phyloP scores from a whole-genome alignment of 2,113 vertebrate genomes.

The Gnathonemus longibarbis region DNA sequence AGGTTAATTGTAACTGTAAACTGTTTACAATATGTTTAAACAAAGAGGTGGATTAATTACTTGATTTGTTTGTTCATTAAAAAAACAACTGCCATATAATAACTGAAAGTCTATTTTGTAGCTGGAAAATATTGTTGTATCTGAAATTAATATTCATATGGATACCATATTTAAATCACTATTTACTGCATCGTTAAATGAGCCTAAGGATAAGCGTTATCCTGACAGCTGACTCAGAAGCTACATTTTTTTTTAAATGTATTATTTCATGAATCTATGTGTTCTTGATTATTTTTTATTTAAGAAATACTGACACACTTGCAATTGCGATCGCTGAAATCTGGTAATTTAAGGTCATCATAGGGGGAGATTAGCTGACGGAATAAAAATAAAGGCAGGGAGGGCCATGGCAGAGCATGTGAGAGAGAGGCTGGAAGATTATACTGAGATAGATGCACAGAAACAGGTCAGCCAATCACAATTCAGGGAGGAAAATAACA shows the following conservation, averaged over 20 bases:
- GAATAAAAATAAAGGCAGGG: constrained; percentile 32
- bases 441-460: constrained; percentile 47
- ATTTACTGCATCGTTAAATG: not conserved
- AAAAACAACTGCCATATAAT: not conserved
- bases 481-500: constrained; percentile 45
- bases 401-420: constrained; percentile 37
- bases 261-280: not conserved
- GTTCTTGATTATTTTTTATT: not conserved
- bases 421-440: constrained; percentile 26
- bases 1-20: not conserved
- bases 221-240: not conserved
- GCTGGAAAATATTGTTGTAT: not conserved
- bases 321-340: constrained; percentile 41
- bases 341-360: constrained; percentile 49
- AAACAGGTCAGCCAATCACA: constrained; percentile 65
- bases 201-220: not conserved
- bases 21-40: not conserved
- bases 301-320: constrained; percentile 31
- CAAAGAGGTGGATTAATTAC: not conserved
- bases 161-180: not conserved
- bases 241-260: not conserved
- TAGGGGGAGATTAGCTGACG: constrained; percentile 48
- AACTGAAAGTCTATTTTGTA: not conserved
- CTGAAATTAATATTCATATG: not conserved
- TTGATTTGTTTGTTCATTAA: not conserved